These are phyloP conservation scores for Paraplagusia blochii DNA, from an alignment of 2,113 vertebrate species.

Conservation along the genomic window DNA sequence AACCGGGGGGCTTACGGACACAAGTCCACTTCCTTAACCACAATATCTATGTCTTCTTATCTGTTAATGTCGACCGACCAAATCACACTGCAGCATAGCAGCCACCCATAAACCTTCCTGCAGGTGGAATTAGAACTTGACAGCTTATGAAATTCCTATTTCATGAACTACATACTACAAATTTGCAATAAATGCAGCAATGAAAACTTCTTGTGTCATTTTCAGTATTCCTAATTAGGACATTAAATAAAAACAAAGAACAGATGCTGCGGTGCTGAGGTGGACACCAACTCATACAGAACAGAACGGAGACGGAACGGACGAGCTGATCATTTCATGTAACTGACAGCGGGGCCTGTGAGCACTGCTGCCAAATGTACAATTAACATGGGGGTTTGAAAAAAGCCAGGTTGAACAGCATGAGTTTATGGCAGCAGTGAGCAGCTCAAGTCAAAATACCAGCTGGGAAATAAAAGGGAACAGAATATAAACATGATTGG, in stretches of 20 bases:
- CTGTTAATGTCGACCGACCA: no score
- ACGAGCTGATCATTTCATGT: constrained; percentile 24
- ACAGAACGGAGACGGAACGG: constrained; percentile 37
- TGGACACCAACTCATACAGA: constrained; percentile 49
- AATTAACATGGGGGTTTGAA: constrained; percentile 6
- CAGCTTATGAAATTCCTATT: no score
- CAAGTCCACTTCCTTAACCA: no score
- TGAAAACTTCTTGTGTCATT: constrained; percentile 28
- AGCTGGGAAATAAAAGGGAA: background rate
- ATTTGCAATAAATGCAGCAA: no score
- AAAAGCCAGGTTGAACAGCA: constrained; percentile 19
- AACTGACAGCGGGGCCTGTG: constrained; percentile 7
- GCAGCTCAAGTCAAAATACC: constrained; percentile 2
- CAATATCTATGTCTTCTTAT: no score
- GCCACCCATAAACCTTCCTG: no score
- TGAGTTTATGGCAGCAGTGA: constrained; percentile 19
- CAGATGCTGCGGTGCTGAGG: constrained; percentile 47
- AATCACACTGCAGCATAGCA: no score
- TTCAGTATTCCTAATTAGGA: constrained; percentile 42
- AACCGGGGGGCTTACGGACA: no score
- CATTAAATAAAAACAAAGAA: constrained; percentile 34
- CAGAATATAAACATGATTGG: background rate
- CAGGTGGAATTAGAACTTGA: no score
- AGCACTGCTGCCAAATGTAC: constrained; percentile 24
- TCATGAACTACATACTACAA: no score